phyloP scores from a whole-genome alignment of 2,888 invertebrate species.

The Luperina testacea region DNA sequence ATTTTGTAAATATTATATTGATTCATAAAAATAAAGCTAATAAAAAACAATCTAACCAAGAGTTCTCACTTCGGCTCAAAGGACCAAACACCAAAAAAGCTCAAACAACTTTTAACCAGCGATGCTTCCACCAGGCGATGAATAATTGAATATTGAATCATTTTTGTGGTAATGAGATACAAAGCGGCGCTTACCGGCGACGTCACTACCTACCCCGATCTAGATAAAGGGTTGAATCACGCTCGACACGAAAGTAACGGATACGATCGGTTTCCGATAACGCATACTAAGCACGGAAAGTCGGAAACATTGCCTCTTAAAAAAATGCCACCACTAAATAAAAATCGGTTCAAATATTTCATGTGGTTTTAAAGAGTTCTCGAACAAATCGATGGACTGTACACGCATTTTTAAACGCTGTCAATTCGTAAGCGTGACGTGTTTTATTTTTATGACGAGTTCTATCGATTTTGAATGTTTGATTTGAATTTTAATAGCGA shows the following conservation, averaged over 20 bases:
- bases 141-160: slow-evolving; percentile 84
- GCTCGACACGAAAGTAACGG: slow-evolving; percentile 78
- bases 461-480: slow-evolving; percentile 12
- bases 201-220: slow-evolving; percentile 83
- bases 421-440: slow-evolving; percentile 51
- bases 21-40: no score
- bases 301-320: slow-evolving; percentile 71
- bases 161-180: slow-evolving; percentile 84
- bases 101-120: slow-evolving; percentile 58
- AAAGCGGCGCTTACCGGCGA: slow-evolving; percentile 76
- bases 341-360: slow-evolving; percentile 67
- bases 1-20: no score
- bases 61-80: slow-evolving; percentile 8
- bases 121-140: slow-evolving; percentile 68
- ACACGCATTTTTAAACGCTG: slow-evolving; percentile 58
- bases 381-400: slow-evolving; percentile 53
- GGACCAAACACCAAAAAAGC: slow-evolving; percentile 18
- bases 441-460: slow-evolving; percentile 43
- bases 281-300: slow-evolving; percentile 79
- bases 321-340: slow-evolving; percentile 64
- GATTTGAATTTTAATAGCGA: slow-evolving; percentile 29
- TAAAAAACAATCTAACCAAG: neutral
- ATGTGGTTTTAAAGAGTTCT: slow-evolving; percentile 67
- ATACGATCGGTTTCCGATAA: slow-evolving; percentile 86
- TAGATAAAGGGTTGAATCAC: slow-evolving; percentile 88